phyloP scores from a whole-genome alignment of 2,797 vertebrate species.

The Vespertilio murinus region DNA sequence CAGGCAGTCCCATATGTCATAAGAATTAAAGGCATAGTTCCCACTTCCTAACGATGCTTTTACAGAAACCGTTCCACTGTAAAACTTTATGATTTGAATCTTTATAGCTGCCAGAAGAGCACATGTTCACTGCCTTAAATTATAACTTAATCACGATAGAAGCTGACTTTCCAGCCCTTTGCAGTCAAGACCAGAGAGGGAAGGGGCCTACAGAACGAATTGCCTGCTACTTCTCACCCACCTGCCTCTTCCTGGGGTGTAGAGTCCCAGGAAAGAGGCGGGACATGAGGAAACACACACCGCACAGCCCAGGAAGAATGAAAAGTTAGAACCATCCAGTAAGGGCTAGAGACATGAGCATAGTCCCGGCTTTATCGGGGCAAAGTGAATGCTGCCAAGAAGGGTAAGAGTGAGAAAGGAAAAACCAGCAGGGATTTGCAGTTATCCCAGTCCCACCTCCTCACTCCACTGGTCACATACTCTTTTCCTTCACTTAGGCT shows the following conservation, averaged over 20 bases:
- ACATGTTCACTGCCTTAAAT: conserved; percentile 89
- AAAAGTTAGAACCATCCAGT: not conserved
- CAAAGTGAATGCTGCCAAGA: not conserved
- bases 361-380: not conserved
- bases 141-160: conserved; percentile 88
- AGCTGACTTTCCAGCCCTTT: conserved; percentile 80
- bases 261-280: not conserved
- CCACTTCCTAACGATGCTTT: conserved; percentile 88
- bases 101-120: conserved; percentile 89
- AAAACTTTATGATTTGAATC: conserved; percentile 91
- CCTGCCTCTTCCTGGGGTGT: conserved; percentile 58
- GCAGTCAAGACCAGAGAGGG: conserved; percentile 69
- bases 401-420: not conserved
- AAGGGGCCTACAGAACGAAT: conserved; percentile 38
- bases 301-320: not conserved
- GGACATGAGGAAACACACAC: not conserved
- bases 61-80: conserved; percentile 90
- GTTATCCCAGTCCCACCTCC: not conserved
- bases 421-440: not conserved
- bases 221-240: conserved; percentile 50
- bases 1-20: conserved; percentile 85
- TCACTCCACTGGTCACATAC: not conserved
- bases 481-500: not conserved
- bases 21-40: conserved; percentile 88
- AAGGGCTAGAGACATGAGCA: not conserved